Base-by-base conservation (phyloP, 2,113 vertebrate species). In the Macquaria ambigua region DNA sequence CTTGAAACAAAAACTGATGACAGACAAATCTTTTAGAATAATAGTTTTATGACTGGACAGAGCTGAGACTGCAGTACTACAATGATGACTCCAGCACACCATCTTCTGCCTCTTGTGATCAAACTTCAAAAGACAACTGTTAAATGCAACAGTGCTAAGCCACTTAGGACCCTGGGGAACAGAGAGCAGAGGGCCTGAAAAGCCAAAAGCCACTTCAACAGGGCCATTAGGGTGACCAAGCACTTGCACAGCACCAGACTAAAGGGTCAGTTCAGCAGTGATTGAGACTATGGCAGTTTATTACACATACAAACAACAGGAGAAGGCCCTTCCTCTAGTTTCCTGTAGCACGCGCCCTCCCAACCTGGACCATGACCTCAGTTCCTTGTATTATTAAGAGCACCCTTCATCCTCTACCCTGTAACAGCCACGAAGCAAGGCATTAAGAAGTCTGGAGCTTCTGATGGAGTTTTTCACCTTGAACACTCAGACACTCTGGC, bases 371-470 rank as follows among this genome's bases (percentile, higher is more conserved):
- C 10, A 62, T 79, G 73, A 81, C 8, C 76, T 88, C 48, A 86
- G 48, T 90, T 89, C 85, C 83, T 82, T 72, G 50, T 34, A 74
- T 90, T 87, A 81, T 87, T 69, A 52, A 58, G 34, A 79, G 74
- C 28, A 55, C 63, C 31, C 4, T 37, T 48, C 4, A 63, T 82
- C 11, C 9, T 56, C 23, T 48, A 20, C 55, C 4, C 21, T 4
- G 0, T 25, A 25, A 43, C 3, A 5, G 28, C 7, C 21, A 50
- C 3, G 16, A 28, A 73, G 18, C 39, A 48, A 25, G 8, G 20
- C 8, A 39, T 58, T 46, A 48, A 73, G 37, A n/a, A 8, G 39
- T 43, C 6, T 48, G 41, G 5, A 68, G 62, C 16, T 31, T 48
- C 21, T 74, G 16, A 41, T 52, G 10, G 5, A 37, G 14, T 63